Evolutionary conservation across 2,888 invertebrate species (phyloP).

Genomic region (Baronia brevicornis): DNA sequence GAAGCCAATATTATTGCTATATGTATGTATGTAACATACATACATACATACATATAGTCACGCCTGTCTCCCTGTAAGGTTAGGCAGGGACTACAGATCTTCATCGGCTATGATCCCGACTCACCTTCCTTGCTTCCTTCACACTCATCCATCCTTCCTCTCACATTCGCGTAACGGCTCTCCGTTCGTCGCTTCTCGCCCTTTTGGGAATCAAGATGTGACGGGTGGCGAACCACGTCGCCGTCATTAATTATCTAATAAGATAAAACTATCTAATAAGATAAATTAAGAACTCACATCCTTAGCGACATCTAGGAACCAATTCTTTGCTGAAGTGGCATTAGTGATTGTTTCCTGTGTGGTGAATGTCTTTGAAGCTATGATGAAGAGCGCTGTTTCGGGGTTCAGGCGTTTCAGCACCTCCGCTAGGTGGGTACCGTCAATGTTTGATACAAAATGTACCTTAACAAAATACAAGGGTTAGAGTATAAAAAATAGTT

Average conservation of each 20-base stretch:
- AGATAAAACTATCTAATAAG: background rate
- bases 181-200: no score
- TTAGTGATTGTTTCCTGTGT: conserved; percentile 99
- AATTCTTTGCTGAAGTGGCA: conserved; percentile 96
- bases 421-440: conserved; percentile 98
- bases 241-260: conserved; percentile 9
- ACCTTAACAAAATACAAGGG: conserved; percentile 51
- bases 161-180: no score
- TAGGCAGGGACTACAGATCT: no score
- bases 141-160: no score
- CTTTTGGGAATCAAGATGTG: no score
- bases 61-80: no score
- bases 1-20: no score
- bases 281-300: conserved; percentile 78
- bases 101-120: no score
- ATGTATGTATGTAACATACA: no score
- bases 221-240: no score
- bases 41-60: no score
- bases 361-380: conserved; percentile 99
- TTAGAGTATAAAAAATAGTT: conserved; percentile 1
- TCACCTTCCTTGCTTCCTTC: no score
- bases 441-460: conserved; percentile 99
- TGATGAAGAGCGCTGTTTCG: conserved; percentile 97
- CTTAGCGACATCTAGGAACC: conserved; percentile 92
- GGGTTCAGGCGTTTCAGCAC: conserved; percentile 91